phyloP scores from a whole-genome alignment of 2,113 vertebrate species.

The Struthidea cinerea region DNA sequence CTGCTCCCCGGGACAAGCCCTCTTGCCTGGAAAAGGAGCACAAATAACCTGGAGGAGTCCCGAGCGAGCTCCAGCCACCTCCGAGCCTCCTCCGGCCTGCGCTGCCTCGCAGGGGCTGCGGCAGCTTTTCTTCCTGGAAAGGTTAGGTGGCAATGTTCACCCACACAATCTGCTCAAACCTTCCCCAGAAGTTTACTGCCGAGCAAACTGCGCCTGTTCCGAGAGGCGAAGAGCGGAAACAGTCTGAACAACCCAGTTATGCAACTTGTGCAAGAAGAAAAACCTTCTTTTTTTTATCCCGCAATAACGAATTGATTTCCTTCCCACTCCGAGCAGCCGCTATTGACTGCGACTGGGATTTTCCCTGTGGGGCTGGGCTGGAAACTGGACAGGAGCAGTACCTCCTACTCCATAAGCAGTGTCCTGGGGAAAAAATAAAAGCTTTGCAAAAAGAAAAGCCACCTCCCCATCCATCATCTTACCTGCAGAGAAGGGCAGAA shows the following conservation, averaged over 20 bases:
- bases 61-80: rapidly evolving
- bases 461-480: background rate
- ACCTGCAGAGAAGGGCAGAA: slow-evolving; percentile 88
- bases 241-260: background rate
- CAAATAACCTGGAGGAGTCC: background rate
- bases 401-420: background rate
- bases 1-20: slow-evolving; percentile 76
- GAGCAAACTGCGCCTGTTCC: background rate
- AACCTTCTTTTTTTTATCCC: background rate
- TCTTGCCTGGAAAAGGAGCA: slow-evolving; percentile 67
- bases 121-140: slow-evolving; percentile 46
- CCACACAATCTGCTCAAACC: slow-evolving; percentile 43
- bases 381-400: background rate
- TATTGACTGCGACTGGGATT: background rate
- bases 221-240: background rate
- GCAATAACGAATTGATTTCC: background rate
- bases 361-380: background rate
- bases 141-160: slow-evolving; percentile 67
- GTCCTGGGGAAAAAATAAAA: background rate
- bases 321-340: background rate
- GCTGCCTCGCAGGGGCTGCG: background rate
- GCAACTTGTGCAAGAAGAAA: background rate
- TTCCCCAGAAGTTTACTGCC: background rate
- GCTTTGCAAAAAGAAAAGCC: background rate
- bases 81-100: background rate